These are phyloP conservation scores for Arbacia lixula DNA, from an alignment of 53 echinoderm and acorn worm species.

Conservation along the genomic window DNA sequence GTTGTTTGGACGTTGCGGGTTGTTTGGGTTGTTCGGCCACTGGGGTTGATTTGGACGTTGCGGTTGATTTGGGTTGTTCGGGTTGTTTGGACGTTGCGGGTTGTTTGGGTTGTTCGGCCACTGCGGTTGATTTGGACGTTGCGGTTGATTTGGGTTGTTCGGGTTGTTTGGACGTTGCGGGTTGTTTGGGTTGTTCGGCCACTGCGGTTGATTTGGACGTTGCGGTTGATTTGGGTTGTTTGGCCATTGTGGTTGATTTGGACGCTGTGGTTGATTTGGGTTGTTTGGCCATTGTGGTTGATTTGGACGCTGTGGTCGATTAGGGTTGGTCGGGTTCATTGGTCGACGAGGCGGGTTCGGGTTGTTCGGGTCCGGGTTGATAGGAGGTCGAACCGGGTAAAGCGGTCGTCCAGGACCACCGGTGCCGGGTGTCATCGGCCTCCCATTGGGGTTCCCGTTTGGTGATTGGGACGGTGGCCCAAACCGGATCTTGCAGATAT, in stretches of 20 bases:
- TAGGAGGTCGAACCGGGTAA: background rate
- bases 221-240: background rate
- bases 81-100: background rate
- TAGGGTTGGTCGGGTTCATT: background rate
- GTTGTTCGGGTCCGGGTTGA: background rate
- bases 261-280: background rate
- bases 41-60: background rate
- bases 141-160: background rate
- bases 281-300: background rate
- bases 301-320: background rate
- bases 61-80: background rate
- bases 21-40: background rate
- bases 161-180: background rate
- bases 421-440: background rate
- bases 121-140: background rate
- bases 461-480: background rate
- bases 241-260: background rate
- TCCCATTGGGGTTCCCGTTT: background rate
- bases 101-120: background rate
- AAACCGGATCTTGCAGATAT: constrained; percentile 25
- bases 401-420: background rate
- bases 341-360: background rate
- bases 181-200: background rate
- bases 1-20: background rate
- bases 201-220: background rate